phyloP scores from a whole-genome alignment of 1,140 invertebrate species.

The Eciton burchellii region DNA sequence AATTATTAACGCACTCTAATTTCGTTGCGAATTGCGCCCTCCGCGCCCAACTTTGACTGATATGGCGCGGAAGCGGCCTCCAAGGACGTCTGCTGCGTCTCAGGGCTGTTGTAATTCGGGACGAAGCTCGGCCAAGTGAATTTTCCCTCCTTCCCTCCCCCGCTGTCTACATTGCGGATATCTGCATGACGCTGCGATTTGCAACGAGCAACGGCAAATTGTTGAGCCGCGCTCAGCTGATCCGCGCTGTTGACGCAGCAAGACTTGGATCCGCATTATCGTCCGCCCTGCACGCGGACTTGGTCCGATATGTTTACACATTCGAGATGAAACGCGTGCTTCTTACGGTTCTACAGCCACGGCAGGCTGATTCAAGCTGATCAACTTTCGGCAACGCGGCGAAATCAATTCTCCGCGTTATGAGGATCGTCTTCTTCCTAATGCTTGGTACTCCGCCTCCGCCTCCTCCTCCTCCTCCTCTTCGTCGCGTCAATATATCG shows the following conservation, averaged over 20 bases:
- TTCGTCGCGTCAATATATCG: too few relatives aligned
- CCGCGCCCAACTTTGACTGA: conserved; percentile 9
- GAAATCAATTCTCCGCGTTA: too few relatives aligned
- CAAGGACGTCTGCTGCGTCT: neutral
- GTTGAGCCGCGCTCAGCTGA: neutral
- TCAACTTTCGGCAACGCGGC: too few relatives aligned
- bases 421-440: too few relatives aligned
- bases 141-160: neutral
- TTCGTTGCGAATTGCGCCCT: neutral
- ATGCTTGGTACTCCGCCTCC: too few relatives aligned
- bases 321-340: conserved; percentile 3
- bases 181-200: neutral
- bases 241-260: neutral
- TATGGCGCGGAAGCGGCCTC: neutral
- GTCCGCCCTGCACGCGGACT: neutral
- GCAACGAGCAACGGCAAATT: neutral
- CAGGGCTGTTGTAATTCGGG: neutral
- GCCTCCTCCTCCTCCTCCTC: too few relatives aligned
- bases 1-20: conserved; percentile 33
- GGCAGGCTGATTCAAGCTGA: too few relatives aligned
- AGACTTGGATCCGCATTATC: neutral
- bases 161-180: neutral
- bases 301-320: neutral
- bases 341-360: too few relatives aligned
- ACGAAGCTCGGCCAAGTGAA: conserved; percentile 6